Conservation (phyloP, 2,113 vertebrate genomes). For the Crotophaga sulcirostris region DNA sequence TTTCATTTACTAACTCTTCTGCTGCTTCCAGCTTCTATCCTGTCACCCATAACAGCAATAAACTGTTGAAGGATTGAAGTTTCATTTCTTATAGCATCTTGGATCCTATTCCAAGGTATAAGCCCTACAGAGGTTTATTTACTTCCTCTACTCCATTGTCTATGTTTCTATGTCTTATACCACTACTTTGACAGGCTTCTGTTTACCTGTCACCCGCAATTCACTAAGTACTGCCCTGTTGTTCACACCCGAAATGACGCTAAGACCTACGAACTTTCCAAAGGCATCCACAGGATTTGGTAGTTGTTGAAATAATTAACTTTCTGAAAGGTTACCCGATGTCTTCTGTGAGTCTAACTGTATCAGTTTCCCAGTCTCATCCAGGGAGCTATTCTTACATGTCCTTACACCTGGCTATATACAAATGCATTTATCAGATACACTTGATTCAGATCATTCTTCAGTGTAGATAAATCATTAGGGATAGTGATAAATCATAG, state of each 20-base stretch:
- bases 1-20: not conserved
- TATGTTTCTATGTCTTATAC: not conserved
- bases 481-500: not conserved
- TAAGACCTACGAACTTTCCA: not conserved
- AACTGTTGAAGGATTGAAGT: not conserved
- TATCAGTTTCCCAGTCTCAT: not conserved
- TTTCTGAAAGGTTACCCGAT: not conserved
- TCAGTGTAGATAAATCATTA: not conserved
- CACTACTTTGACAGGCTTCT: not conserved
- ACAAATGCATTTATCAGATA: not conserved
- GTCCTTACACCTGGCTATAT: not conserved
- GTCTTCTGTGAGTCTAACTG: not conserved
- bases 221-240: not conserved
- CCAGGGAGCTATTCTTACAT: not conserved
- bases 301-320: not conserved
- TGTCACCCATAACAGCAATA: not conserved
- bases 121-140: not conserved
- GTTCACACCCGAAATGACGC: not conserved
- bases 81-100: not conserved
- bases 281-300: not conserved
- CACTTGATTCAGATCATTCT: fast-evolving
- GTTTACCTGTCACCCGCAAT: not conserved
- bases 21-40: not conserved
- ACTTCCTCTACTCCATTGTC: not conserved
- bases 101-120: not conserved